Evolutionary conservation across 2,113 vertebrate species (phyloP).

Genomic region (Protobothrops flavoviridis): DNA sequence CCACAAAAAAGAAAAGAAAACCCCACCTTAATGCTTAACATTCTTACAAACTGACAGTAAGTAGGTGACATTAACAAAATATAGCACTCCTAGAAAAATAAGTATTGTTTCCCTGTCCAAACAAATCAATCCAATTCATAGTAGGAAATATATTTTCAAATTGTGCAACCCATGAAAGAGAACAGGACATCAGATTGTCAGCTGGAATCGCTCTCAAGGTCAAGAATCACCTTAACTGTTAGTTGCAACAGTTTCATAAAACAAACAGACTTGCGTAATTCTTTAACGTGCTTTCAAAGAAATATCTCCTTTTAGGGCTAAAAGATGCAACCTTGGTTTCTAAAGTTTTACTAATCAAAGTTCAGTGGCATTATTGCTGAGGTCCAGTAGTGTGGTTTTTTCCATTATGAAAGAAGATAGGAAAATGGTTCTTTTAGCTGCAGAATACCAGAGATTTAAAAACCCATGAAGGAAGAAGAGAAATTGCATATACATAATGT

Average conservation of each 20-base stretch:
- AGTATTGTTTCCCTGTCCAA: not conserved
- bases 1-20: not conserved
- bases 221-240: not conserved
- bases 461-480: not conserved
- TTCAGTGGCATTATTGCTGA: not conserved
- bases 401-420: not conserved
- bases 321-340: not conserved
- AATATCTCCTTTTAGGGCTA: not conserved
- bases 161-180: not conserved
- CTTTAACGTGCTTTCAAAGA: not conserved
- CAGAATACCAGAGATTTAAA: not conserved
- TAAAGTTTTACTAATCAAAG: not conserved
- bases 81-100: not conserved
- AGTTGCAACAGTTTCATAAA: not conserved
- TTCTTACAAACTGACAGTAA: not conserved
- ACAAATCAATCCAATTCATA: not conserved
- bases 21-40: not conserved
- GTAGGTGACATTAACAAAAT: not conserved
- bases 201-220: not conserved
- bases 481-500: not conserved
- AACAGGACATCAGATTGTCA: not conserved
- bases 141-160: not conserved
- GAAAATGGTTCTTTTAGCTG: not conserved
- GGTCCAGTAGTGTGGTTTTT: not conserved
- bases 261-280: not conserved